Evolutionary conservation across 2,797 vertebrate species (phyloP).

Genomic region (Enteromius trimaculatus): DNA sequence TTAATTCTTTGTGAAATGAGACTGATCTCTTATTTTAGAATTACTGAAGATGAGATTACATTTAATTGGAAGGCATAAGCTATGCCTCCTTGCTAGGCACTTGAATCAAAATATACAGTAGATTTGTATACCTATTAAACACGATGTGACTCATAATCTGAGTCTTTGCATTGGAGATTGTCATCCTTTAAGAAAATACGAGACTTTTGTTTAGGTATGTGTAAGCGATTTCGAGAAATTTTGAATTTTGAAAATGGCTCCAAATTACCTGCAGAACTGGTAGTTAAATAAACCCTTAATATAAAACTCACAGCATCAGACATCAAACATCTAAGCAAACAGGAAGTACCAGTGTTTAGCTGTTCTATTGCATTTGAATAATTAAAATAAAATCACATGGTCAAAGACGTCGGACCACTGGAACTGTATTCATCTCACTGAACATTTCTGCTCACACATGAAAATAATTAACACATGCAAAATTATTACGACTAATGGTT

Average conservation of each 20-base stretch:
- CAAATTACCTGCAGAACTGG: background rate
- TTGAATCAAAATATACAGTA: constrained; percentile 66
- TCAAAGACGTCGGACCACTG: background rate
- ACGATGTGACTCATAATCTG: constrained; percentile 13
- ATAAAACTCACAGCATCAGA: constrained; percentile 3
- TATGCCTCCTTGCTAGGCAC: constrained; percentile 72
- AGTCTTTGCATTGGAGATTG: constrained; percentile 27
- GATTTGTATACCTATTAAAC: constrained; percentile 56
- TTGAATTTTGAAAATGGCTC: background rate
- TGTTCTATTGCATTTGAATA: constrained; percentile 47
- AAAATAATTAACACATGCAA: constrained; percentile 31
- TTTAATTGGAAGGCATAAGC: constrained; percentile 51
- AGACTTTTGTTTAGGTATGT: background rate
- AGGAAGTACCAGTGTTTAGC: constrained; percentile 6
- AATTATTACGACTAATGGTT: background rate
- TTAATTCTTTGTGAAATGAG: constrained; percentile 47
- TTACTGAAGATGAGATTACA: constrained; percentile 58
- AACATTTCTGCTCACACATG: background rate
- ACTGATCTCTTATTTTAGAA: constrained; percentile 49
- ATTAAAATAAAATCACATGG: background rate
- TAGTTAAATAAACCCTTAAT: constrained; percentile 3
- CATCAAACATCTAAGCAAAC: constrained; percentile 21
- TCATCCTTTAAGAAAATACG: constrained; percentile 12
- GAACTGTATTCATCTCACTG: background rate
- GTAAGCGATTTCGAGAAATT: background rate